Conservation (phyloP, 2,113 vertebrate species). For the Upupa epops region DNA sequence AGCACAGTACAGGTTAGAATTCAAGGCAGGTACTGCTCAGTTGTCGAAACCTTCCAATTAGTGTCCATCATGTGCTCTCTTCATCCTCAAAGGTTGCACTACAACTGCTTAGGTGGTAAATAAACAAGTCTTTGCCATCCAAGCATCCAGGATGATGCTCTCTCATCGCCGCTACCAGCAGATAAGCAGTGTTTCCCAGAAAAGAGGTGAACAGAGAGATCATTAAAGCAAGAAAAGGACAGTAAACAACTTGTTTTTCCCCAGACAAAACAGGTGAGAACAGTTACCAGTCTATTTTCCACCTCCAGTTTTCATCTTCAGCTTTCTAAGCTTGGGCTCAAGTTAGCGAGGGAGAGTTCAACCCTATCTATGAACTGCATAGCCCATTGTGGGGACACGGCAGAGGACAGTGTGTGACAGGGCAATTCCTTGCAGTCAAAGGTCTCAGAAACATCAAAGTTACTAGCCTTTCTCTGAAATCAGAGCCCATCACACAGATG, state of each 20-base stretch:
- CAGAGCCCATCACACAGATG: neutral
- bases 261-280: neutral
- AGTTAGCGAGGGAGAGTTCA: neutral
- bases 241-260: slow-evolving; percentile 11
- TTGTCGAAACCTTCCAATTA: slow-evolving; percentile 29
- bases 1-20: neutral
- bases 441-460: neutral
- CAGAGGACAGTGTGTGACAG: neutral
- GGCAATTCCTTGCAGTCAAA: neutral
- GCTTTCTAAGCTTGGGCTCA: neutral
- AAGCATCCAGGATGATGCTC: neutral
- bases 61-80: slow-evolving; percentile 21
- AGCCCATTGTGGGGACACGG: neutral
- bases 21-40: neutral
- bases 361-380: neutral
- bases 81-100: neutral
- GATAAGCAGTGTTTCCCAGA: neutral
- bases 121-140: slow-evolving; percentile 15
- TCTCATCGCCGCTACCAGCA: neutral
- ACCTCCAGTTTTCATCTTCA: neutral
- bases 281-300: neutral
- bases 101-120: slow-evolving; percentile 2
- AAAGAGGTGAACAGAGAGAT: neutral
- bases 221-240: slow-evolving; percentile 3
- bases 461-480: neutral